Conservation (phyloP, 2,113 vertebrate species). For the Hylia prasina region DNA sequence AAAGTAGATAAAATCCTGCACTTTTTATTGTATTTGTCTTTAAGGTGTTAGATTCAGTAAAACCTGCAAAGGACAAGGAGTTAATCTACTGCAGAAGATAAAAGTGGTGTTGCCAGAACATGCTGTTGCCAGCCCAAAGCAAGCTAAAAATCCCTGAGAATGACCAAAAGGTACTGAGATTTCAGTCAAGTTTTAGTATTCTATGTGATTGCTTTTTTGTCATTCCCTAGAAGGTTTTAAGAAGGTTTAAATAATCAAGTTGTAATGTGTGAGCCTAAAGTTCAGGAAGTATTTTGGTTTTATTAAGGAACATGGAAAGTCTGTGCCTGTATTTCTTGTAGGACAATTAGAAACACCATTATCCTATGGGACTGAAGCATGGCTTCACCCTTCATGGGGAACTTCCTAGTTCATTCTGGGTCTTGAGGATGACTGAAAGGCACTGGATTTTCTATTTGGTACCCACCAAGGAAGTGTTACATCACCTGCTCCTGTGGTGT, state of each 20-base stretch:
- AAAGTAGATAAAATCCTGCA: background rate
- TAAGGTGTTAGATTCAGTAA: background rate
- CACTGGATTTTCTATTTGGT: background rate
- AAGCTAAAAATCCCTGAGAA: background rate
- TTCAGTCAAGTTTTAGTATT: background rate
- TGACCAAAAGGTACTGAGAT: background rate
- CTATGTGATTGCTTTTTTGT: background rate
- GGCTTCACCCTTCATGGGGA: background rate
- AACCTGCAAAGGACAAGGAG: background rate
- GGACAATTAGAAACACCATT: background rate
- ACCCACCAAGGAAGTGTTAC: background rate
- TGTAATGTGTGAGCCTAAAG: background rate
- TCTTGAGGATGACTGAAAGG: background rate
- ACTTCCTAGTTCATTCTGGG: accelerated
- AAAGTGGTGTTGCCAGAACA: background rate
- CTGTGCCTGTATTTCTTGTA: background rate
- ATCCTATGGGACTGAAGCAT: background rate
- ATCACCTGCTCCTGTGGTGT: background rate
- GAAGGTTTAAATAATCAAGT: background rate
- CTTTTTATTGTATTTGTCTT: background rate
- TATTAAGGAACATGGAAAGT: background rate
- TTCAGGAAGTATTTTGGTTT: background rate
- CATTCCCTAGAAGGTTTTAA: background rate
- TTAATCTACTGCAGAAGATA: background rate
- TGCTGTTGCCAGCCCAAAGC: background rate